Conservation (phyloP, 2,888 invertebrate species). For the Andrena flavipes region DNA sequence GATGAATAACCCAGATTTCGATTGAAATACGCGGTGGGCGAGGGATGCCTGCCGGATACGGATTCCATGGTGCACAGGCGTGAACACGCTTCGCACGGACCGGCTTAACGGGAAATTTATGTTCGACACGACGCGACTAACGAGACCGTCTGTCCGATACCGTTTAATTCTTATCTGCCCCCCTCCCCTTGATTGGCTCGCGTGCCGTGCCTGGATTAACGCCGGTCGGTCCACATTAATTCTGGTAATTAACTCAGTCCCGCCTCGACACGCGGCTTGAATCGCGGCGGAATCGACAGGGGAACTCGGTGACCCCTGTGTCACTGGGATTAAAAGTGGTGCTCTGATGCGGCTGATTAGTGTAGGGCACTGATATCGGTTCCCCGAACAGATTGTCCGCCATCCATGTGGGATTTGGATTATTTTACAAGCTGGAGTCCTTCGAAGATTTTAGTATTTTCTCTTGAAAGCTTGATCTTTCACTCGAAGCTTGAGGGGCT, state of each 20-base stretch:
- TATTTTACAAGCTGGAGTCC: too few species aligned
- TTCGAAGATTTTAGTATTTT: background rate
- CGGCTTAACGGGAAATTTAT: slow-evolving; percentile 69
- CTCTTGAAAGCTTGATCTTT: background rate
- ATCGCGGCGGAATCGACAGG: slow-evolving; percentile 37
- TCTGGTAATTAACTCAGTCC: slow-evolving; percentile 70
- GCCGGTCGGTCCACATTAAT: slow-evolving; percentile 74
- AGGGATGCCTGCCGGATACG: slow-evolving; percentile 36
- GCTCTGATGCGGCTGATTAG: slow-evolving; percentile 14
- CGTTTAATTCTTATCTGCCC: slow-evolving; percentile 77
- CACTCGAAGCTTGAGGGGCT: background rate
- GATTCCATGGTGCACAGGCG: slow-evolving; percentile 36
- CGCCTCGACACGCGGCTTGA: slow-evolving; percentile 48
- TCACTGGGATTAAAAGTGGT: slow-evolving; percentile 22
- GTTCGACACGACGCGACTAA: slow-evolving; percentile 67
- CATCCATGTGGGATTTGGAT: too few species aligned
- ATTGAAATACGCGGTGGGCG: slow-evolving; percentile 44
- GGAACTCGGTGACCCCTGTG: slow-evolving; percentile 19
- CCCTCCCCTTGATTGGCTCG: slow-evolving; percentile 76
- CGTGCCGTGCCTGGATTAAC: slow-evolving; percentile 76
- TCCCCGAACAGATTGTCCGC: background rate
- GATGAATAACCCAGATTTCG: slow-evolving; percentile 49
- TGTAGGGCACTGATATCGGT: background rate
- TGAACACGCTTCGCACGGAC: slow-evolving; percentile 40
- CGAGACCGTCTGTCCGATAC: slow-evolving; percentile 71